Conservation (phyloP, 2,888 invertebrate species). For the Drosophila anomalata region DNA sequence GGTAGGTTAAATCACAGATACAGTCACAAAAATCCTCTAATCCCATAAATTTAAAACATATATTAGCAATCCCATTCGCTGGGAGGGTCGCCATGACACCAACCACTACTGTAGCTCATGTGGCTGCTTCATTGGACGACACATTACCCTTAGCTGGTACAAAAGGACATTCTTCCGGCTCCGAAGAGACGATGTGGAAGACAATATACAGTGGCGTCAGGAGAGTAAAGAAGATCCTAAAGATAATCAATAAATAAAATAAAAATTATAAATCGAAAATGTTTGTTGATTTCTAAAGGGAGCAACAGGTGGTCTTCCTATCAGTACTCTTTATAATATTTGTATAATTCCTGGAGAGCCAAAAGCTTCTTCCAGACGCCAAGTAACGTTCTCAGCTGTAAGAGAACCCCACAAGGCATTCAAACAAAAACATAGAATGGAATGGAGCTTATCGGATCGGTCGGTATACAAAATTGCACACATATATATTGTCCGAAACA, state of each 20-base stretch:
- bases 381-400: constrained; percentile 10
- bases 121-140: constrained; percentile 82
- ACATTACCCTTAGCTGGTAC: constrained; percentile 80
- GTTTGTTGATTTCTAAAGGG: background rate
- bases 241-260: constrained; percentile 67
- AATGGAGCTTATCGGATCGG: constrained; percentile 18
- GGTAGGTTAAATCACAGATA: constrained; percentile 61
- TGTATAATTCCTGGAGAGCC: constrained; percentile 24
- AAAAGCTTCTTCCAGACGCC: constrained; percentile 31
- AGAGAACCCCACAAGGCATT: constrained; percentile 9
- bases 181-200: constrained; percentile 74
- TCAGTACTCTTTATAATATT: background rate
- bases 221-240: constrained; percentile 72
- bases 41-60: background rate
- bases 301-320: constrained; percentile 16
- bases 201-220: constrained; percentile 72
- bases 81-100: constrained; percentile 78
- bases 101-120: constrained; percentile 82
- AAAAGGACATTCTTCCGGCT: constrained; percentile 78
- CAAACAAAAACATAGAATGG: constrained; percentile 1
- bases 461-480: background rate
- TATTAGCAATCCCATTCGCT: constrained; percentile 75
- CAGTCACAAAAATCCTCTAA: background rate
- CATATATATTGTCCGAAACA: background rate
- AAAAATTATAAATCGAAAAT: constrained; percentile 1